Evolutionary conservation across 2,797 vertebrate genomes (phyloP).

Genomic region (Melanogrammus aeglefinus): DNA sequence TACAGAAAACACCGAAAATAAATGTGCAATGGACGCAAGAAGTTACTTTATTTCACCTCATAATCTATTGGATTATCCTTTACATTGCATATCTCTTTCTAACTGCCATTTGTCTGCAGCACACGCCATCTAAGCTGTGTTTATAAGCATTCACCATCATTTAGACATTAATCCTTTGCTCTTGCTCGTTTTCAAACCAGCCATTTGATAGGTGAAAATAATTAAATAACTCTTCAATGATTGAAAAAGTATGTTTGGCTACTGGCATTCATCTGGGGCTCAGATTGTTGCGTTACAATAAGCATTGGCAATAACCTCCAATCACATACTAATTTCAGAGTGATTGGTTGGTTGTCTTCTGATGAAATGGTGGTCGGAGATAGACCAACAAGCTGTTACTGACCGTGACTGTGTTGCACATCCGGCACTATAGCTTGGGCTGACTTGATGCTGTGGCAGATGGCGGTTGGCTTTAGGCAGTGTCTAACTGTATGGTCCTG

Average conservation of each 20-base stretch:
- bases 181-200: constrained; percentile 33
- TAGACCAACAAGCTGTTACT: constrained; percentile 17
- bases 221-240: constrained; percentile 42
- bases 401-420: constrained; percentile 26
- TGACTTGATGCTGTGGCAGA: neutral
- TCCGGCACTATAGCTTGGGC: neutral
- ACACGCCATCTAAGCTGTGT: constrained; percentile 24
- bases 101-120: constrained; percentile 5
- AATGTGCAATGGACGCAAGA: neutral
- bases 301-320: constrained; percentile 68
- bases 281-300: constrained; percentile 65
- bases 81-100: constrained; percentile 8
- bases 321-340: constrained; percentile 19
- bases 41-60: neutral
- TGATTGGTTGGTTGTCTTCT: neutral
- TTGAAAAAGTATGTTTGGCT: constrained; percentile 54
- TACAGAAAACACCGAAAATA: constrained; percentile 43
- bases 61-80: neutral
- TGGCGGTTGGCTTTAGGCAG: constrained; percentile 6
- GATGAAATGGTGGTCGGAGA: constrained; percentile 18
- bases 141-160: constrained; percentile 4
- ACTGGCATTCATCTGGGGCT: constrained; percentile 66
- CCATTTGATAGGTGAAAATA: neutral
- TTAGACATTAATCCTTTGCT: constrained; percentile 36
- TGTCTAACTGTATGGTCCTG: constrained; percentile 12